Conservation (phyloP, 2,797 vertebrate species). For the Danio jaintianensis region DNA sequence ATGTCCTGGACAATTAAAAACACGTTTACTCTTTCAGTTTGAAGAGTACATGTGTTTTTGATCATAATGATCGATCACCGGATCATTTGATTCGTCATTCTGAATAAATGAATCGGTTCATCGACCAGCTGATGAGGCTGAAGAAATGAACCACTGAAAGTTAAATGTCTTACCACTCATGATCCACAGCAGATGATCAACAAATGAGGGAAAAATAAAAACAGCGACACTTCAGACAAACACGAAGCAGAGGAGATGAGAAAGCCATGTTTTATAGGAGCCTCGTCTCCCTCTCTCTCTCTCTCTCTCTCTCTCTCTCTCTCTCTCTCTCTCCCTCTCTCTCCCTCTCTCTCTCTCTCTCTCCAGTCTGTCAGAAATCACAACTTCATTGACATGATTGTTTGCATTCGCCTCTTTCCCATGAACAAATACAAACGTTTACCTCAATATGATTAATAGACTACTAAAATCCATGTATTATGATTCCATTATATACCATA, state of each 20-base stretch:
- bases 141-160: not conserved
- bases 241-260: not conserved
- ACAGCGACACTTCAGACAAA: not conserved
- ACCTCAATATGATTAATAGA: no score
- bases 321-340: conserved; percentile 2
- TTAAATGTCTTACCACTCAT: conserved; percentile 34
- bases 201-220: not conserved
- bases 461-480: no score
- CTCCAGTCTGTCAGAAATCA: not conserved
- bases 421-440: no score
- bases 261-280: not conserved
- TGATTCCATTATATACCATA: no score
- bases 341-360: not conserved
- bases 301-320: not conserved
- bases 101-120: not conserved
- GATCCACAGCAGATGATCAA: not conserved
- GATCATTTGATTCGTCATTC: not conserved
- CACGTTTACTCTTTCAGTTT: no score
- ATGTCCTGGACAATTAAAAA: no score
- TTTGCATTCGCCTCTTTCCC: no score
- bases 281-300: not conserved
- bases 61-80: not conserved
- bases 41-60: not conserved
- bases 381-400: not conserved
- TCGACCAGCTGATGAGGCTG: not conserved